Evolutionary conservation across 2,888 invertebrate species (phyloP), one percentile per base, ranked within the genome.

Genomic region (Lasius fuliginosus): DNA sequence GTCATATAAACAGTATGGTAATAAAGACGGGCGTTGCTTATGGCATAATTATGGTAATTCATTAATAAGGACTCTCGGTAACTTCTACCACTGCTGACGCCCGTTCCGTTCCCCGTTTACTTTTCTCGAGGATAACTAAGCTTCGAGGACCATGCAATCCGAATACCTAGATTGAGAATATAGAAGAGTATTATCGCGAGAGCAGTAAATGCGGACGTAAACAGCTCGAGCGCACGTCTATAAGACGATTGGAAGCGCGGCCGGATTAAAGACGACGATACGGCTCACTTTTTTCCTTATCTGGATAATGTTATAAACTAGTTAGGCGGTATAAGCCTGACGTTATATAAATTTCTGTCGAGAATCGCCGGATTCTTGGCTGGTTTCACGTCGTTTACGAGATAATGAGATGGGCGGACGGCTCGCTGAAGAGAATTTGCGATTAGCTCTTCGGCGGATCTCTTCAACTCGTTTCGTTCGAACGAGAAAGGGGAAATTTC

Each of bases 21-120:
- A 93, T 93, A 90, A 92, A 92, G 88, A 89, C 88, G 84, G 84
- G 87, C 89, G 87, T 89, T 85, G 90, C 89, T 92, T 91, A 91
- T 92, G 91, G 91, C 89, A 93, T 93, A 93, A 93, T 93, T 93
- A 93, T 94, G 94, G 91, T 93, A 94, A 94, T 93, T 93, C 90
- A 88, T 93, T 93, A 92, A 92, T 92, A 92, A 93, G 92, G 91
- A 88, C 88, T 86, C 86, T 64, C 86, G 86, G 90, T 86, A 85
- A 91, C 87, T 91, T 91, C 82, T 87, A 87, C 84, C 87, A 76
- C 64, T 18, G 75, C 60, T 69, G 83, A 85, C 82, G 85, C 82
- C 77, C 84, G 83, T 88, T 89, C 83, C 83, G 74, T 77, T 75
- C 77, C 85, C 77, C 86, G 87, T 84, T 79, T 64, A 76, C 82